These are phyloP conservation scores for Mesocentrotus franciscanus DNA, from an alignment of 53 echinoderm and acorn worm species.

Conservation along the genomic window DNA sequence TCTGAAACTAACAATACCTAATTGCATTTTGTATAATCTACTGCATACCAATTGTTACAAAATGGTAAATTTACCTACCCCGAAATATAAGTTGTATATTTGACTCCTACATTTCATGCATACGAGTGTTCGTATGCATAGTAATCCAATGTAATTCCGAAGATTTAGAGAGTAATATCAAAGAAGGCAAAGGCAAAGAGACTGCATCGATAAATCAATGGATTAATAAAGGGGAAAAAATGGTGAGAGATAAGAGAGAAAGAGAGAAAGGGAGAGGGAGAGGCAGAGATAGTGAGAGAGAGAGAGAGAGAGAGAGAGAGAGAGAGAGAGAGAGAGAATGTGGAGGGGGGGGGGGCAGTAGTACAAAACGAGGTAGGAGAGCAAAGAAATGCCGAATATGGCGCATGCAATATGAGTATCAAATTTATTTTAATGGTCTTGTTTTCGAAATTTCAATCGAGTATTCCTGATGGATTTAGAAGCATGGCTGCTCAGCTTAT, in stretches of 20 bases:
- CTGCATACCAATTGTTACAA: neutral
- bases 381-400: neutral
- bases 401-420: slow-evolving; percentile 1
- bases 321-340: neutral
- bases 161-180: neutral
- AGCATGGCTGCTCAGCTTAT: neutral
- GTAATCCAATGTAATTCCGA: neutral
- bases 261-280: neutral
- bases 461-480: neutral
- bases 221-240: neutral
- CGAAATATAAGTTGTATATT: neutral
- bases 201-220: neutral
- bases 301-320: neutral
- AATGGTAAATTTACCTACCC: neutral
- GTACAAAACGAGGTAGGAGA: neutral
- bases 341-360: too few species aligned
- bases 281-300: too few species aligned
- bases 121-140: neutral
- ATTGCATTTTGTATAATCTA: neutral
- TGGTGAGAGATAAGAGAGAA: too few species aligned
- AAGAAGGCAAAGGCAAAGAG: too few species aligned
- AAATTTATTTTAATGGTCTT: neutral
- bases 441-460: neutral
- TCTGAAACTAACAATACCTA: neutral
- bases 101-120: neutral